Base-by-base conservation (phyloP, 2,797 vertebrate species). In the Antennarius maculatus region DNA sequence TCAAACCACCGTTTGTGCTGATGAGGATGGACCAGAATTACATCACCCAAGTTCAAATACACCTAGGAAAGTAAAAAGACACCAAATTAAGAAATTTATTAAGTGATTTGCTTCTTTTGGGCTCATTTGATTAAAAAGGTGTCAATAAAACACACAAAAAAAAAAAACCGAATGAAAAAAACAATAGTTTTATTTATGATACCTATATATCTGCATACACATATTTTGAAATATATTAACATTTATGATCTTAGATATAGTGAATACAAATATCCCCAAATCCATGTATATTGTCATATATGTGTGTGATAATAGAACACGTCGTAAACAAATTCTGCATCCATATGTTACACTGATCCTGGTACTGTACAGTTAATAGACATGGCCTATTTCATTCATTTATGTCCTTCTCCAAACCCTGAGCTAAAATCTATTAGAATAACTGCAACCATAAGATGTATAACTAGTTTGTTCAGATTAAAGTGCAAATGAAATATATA, bases 181-280 rank as follows among this genome's bases (percentile, higher is more conserved):
- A 82, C 84, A 69, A 70, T 48, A 66, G 10, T 83, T 91, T 92
- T 91, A 91, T 92, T 93, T 57, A 89, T 82, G 56, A 61, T 82
- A 84, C 45, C 66, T 84, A 88, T 90, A 80, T 89, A 89, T 84
- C 77, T 89, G 84, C 88, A 86, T 86, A 91, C 89, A 90, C 88
- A 89, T 88, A 87, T 78, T 90, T 85, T 86, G 79, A 89, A 90
- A 90, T 89, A 92, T 90, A 88, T 82, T 55, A 88, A 92, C 89
- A 90, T 91, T 85, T 90, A 92, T 81, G 76, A 86, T 87, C 72
- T 74, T 90, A 88, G 79, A 87, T 90, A 90, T 76, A 87, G 75
- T 90, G 83, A 91, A 90, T 93, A 94, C 83, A 94, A 94, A 94
- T 91, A 91, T 91, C 83, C 85, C 86, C 70, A 89, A 88, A 89